Evolutionary conservation across 2,797 vertebrate species (phyloP).

Genomic region (Triplophysa bombifrons): DNA sequence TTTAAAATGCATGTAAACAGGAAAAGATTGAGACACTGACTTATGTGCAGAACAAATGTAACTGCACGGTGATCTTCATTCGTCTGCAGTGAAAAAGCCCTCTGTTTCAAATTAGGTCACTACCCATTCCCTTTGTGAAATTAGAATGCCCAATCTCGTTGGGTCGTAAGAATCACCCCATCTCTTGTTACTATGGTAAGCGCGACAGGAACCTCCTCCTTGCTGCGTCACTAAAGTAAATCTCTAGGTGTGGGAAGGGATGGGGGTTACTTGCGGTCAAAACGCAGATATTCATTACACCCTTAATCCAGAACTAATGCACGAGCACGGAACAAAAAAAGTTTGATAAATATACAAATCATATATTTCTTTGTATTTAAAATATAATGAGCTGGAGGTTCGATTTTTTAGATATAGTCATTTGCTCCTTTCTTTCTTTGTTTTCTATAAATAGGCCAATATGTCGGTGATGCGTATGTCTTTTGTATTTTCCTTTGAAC

Average conservation of each 20-base stretch:
- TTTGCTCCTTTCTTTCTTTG: too few relatives aligned
- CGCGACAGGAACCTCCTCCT: constrained; percentile 66
- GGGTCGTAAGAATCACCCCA: constrained; percentile 76
- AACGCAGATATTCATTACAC: constrained; percentile 31
- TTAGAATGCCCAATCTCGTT: constrained; percentile 74
- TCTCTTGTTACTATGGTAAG: constrained; percentile 75
- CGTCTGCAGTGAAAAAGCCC: constrained; percentile 61
- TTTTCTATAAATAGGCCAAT: neutral
- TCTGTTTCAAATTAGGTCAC: constrained; percentile 76
- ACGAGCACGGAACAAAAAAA: neutral
- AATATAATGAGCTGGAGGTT: neutral
- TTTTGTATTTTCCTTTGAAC: neutral
- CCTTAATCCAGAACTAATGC: neutral
- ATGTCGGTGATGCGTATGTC: neutral
- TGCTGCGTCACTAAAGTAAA: constrained; percentile 74
- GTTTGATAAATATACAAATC: neutral
- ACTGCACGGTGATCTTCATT: constrained; percentile 24
- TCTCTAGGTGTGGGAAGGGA: constrained; percentile 60
- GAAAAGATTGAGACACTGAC: constrained; percentile 18
- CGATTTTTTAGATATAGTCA: neutral
- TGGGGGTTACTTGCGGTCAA: constrained; percentile 76
- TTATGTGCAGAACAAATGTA: constrained; percentile 28
- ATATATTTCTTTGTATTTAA: neutral
- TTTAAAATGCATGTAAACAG: constrained; percentile 17
- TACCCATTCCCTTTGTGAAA: constrained; percentile 68